Percentiles rank a stretch among this genome's conserved stretches.
phyloP scores from a whole-genome alignment of 2,888 invertebrate genomes.

The Cosmopolites sordidus region DNA sequence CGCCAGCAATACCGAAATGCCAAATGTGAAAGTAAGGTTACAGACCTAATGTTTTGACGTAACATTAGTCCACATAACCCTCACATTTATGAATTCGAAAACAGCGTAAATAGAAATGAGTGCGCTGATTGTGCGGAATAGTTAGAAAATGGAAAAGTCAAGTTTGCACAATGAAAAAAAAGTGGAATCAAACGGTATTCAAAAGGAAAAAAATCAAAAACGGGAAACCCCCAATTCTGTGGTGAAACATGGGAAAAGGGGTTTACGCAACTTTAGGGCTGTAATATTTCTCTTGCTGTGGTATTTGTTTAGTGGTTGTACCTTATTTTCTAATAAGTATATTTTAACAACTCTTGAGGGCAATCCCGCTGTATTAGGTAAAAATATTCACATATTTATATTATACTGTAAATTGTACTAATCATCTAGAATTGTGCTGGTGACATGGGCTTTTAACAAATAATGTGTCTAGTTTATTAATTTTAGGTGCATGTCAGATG shows the following conservation, averaged over 20 bases:
- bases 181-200: conserved; percentile 21
- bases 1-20: too few relatives aligned
- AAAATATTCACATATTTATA: too few relatives aligned
- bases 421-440: neutral
- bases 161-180: conserved; percentile 16
- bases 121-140: neutral
- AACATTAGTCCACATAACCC: neutral
- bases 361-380: conserved; percentile 70
- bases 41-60: conserved; percentile 8
- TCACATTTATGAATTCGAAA: neutral
- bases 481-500: conserved; percentile 69
- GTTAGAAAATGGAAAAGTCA: conserved; percentile 18
- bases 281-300: conserved; percentile 61
- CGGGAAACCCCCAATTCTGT: conserved; percentile 3
- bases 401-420: too few relatives aligned
- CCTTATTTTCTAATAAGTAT: conserved; percentile 73
- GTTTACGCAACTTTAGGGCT: conserved; percentile 57
- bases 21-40: conserved; percentile 7
- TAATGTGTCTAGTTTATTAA: conserved; percentile 4
- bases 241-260: conserved; percentile 36
- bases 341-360: conserved; percentile 68
- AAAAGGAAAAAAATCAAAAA: conserved; percentile 19
- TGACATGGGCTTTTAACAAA: neutral
- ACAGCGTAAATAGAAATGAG: neutral
- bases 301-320: conserved; percentile 75